Base-by-base conservation (phyloP, 1,140 invertebrate genomes). In the Pseudomyrmex dendroicus region DNA sequence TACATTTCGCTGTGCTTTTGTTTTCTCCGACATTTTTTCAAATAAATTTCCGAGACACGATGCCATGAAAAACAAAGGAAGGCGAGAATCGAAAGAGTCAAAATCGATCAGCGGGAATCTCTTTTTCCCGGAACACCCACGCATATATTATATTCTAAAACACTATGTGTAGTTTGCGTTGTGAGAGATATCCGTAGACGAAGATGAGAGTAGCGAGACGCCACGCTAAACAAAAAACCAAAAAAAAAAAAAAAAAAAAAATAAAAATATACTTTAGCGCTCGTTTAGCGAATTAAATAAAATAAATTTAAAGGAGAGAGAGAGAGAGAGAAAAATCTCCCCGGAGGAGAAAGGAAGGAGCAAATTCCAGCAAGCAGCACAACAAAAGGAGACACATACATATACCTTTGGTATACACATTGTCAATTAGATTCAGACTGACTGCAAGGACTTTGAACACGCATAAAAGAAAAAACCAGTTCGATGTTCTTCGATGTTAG, bases 401-500 rank as follows among this genome's bases (percentile, higher is more conserved):
- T 87, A 84, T 70, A 78, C 84, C 89, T 93, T 92, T 91, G 91
- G 91, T 92, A 94, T 73, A 87, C 84, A 89, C 92, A 92, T 93
- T 94, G 94, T 94, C 94, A 94, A 94, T 94, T 94, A 94, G 94
- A 93, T 94, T 94, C 94, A 94, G 94, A 94, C 94, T 94, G 94
- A 94, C 85, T 92, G 92, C 92, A 94, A 92, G 93, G 92, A 93
- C 62, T 94, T 35, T 93, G 91, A 93, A 92, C 88, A 92, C 84
- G 89, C 90, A 90, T 90, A 89, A 90, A 91, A 25, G 1, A 25
- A 35, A 35, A 35, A 35, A 35, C 35, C 82, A 86, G 80, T 89
- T 91, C 89, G 84, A 90, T 92, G 90, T 92, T 88, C 54, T 91
- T 91, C 87, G 82, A 84, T 92, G 91, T 91, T 92, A 91, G 87